These are phyloP conservation scores for Lepidostoma basale DNA, from an alignment of 1,140 invertebrate species.

Conservation along the genomic window DNA sequence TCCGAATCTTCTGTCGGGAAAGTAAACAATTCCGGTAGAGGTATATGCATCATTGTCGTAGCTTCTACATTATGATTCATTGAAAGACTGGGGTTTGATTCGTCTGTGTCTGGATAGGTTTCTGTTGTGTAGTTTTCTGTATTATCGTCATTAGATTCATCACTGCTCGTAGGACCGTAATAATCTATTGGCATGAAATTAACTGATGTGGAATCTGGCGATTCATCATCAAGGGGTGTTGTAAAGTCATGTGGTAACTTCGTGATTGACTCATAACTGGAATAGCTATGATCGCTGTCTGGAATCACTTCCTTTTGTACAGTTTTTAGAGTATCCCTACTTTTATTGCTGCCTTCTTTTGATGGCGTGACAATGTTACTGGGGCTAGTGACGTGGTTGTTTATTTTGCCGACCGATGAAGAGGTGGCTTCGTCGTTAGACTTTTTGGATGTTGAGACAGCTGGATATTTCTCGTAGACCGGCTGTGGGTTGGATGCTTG, in stretches of 20 bases:
- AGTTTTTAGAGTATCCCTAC: neutral
- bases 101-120: neutral
- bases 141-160: neutral
- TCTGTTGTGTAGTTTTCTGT: neutral
- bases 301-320: neutral
- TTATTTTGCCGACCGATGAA: neutral
- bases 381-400: conserved; percentile 2
- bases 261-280: conserved; percentile 37
- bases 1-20: neutral
- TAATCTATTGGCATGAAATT: conserved; percentile 19
- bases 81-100: neutral
- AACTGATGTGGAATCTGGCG: conserved; percentile 11
- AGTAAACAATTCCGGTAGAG: neutral
- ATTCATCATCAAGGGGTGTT: conserved; percentile 34
- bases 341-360: neutral
- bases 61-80: neutral
- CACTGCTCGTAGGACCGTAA: conserved; percentile 4
- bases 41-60: conserved; percentile 9
- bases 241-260: conserved; percentile 36
- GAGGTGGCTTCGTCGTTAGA: neutral
- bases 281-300: conserved; percentile 12
- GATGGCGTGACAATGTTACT: conserved; percentile 11
- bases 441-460: neutral
- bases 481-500: neutral
- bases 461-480: neutral